Percentiles rank a stretch among this genome's conserved stretches.
These are phyloP conservation scores for Gadus macrocephalus DNA, from an alignment of 2,113 vertebrate species.

Conservation along the genomic window DNA sequence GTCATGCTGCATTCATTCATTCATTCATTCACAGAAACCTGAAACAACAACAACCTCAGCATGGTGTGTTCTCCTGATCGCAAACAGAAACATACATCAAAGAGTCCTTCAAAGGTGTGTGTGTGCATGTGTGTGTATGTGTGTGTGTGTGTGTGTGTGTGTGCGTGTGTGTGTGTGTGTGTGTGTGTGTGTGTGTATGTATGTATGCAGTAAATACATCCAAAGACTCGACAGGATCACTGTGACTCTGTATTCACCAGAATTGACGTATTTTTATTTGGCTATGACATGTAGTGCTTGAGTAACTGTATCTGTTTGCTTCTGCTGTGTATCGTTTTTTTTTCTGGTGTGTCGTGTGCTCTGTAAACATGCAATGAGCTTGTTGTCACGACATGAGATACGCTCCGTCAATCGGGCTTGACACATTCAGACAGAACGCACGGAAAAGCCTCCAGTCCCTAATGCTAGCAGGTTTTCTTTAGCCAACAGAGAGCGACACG, in stretches of 20 bases:
- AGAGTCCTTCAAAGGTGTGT: conserved; percentile 40
- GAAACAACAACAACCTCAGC: conserved; percentile 24
- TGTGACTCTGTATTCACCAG: background rate
- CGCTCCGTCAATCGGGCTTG: too few species aligned
- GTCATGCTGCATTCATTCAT: conserved; percentile 1
- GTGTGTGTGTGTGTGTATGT: conserved; percentile 21
- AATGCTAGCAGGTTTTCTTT: too few species aligned
- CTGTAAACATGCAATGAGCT: too few species aligned
- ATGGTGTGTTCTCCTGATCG: conserved; percentile 22
- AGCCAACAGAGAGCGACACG: too few species aligned
- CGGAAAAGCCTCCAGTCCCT: too few species aligned
- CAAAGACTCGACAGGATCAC: background rate
- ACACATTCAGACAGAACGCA: too few species aligned
- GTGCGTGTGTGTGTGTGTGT: conserved; percentile 23
- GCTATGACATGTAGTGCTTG: background rate
- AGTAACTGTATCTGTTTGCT: too few species aligned
- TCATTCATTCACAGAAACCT: conserved; percentile 14
- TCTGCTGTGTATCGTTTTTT: too few species aligned
- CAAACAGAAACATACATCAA: conserved; percentile 39
- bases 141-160: conserved; percentile 21
- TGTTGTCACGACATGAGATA: too few species aligned
- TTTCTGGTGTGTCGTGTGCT: too few species aligned
- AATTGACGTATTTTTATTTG: background rate
- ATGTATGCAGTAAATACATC: background rate
- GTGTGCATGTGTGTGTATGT: conserved; percentile 29